These are phyloP conservation scores for Hermodice carunculata DNA, from an alignment of 2,888 invertebrate genomes.

Conservation along the genomic window DNA sequence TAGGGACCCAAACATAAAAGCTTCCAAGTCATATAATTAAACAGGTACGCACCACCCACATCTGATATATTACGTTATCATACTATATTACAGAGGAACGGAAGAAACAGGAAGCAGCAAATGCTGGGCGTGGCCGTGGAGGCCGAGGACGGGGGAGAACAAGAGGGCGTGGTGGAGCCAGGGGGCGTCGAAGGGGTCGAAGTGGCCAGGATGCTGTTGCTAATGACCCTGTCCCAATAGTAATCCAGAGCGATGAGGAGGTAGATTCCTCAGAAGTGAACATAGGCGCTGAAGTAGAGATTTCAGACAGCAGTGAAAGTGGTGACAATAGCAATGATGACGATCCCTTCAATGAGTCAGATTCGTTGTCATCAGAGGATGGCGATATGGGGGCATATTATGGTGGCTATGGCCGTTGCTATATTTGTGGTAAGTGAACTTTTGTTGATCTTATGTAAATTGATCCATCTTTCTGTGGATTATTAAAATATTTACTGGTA, in stretches of 20 bases:
- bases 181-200: background rate
- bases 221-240: background rate
- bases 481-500: too few species aligned
- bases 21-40: too few species aligned
- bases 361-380: slow-evolving; percentile 63
- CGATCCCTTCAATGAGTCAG: slow-evolving; percentile 10
- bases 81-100: background rate
- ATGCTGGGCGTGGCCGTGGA: slow-evolving; percentile 2
- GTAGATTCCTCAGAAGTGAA: background rate
- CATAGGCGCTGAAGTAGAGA: slow-evolving; percentile 22
- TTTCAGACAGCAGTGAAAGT: too few species aligned
- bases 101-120: background rate
- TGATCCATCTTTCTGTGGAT: too few species aligned
- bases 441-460: too few species aligned
- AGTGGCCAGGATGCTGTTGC: background rate
- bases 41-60: too few species aligned
- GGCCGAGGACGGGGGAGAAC: slow-evolving; percentile 6
- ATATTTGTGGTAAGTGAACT: slow-evolving; percentile 72
- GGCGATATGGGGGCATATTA: slow-evolving; percentile 71
- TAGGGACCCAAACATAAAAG: too few species aligned
- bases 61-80: too few species aligned
- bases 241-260: too few species aligned
- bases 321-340: slow-evolving; percentile 14
- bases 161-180: background rate
- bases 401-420: slow-evolving; percentile 77